Evolutionary conservation across 2,113 vertebrate species (phyloP).

Genomic region (Pseudorhombus dupliciocellatus): DNA sequence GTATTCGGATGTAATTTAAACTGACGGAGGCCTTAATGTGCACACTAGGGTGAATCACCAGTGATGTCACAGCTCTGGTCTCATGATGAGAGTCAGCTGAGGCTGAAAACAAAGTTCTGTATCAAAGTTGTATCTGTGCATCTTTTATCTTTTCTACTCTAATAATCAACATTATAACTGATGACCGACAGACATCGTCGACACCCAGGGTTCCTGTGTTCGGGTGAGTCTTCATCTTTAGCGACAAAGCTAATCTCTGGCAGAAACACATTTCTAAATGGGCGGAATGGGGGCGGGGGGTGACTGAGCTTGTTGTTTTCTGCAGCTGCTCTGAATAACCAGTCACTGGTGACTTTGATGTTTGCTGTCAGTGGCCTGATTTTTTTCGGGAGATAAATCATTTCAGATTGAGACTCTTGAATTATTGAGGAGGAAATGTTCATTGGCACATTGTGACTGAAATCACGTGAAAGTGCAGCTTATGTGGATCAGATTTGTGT

Average conservation of each 20-base stretch:
- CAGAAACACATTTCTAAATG: too few relatives aligned
- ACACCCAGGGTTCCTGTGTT: too few relatives aligned
- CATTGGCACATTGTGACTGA: not conserved
- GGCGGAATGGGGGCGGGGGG: too few relatives aligned
- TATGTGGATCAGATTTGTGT: slow-evolving; percentile 23
- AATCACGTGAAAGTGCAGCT: slow-evolving; percentile 13
- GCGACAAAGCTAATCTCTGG: too few relatives aligned
- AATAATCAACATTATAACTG: too few relatives aligned
- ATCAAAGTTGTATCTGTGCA: too few relatives aligned
- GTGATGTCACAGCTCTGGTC: not conserved
- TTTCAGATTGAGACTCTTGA: slow-evolving; percentile 15
- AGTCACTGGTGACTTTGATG: slow-evolving; percentile 7
- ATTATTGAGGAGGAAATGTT: slow-evolving; percentile 27
- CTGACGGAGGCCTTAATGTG: not conserved
- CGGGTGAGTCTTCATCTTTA: too few relatives aligned
- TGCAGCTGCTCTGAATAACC: slow-evolving; percentile 8
- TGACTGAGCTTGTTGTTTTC: not conserved
- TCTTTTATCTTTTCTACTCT: too few relatives aligned
- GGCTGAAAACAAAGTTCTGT: too few relatives aligned
- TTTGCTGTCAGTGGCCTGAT: slow-evolving; percentile 8
- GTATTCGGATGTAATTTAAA: not conserved
- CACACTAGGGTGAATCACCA: not conserved
- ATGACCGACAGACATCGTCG: too few relatives aligned
- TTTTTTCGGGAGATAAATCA: slow-evolving; percentile 7
- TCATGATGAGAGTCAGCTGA: too few relatives aligned